These are phyloP conservation scores for Bucorvus abyssinicus DNA, from an alignment of 2,797 vertebrate species.

Conservation along the genomic window DNA sequence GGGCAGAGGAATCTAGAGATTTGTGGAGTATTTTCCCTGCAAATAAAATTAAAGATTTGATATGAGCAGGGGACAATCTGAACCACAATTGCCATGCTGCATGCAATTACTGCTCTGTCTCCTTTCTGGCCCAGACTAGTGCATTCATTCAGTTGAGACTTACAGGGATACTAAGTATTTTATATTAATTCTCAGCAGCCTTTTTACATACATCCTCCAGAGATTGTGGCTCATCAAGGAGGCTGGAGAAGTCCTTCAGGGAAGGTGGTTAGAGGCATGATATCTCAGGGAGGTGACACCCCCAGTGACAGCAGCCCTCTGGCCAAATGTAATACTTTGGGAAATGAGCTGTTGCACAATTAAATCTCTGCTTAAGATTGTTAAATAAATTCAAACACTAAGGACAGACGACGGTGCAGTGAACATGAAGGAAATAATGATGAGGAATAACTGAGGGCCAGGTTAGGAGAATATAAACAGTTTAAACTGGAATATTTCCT, in stretches of 20 bases:
- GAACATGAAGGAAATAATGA: neutral
- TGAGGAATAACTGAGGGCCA: neutral
- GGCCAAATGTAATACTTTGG: neutral
- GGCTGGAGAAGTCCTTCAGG: neutral
- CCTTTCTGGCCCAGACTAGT: neutral
- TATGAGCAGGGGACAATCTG: neutral
- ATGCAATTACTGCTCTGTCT: neutral
- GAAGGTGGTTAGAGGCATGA: neutral
- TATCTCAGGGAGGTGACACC: neutral
- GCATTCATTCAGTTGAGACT: neutral
- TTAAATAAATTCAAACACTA: neutral
- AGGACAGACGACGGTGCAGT: neutral
- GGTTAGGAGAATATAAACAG: neutral
- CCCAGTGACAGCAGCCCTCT: neutral
- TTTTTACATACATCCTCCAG: neutral
- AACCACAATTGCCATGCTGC: neutral
- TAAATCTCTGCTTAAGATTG: neutral
- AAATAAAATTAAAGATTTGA: neutral
- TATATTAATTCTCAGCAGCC: neutral
- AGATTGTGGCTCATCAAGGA: neutral
- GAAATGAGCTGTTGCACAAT: slow-evolving; percentile 14
- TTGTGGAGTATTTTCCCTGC: neutral
- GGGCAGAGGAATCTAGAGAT: neutral
- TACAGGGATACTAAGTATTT: neutral
- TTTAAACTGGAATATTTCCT: neutral